phyloP scores from a whole-genome alignment of 2,797 vertebrate species.

The Botia kubotai region DNA sequence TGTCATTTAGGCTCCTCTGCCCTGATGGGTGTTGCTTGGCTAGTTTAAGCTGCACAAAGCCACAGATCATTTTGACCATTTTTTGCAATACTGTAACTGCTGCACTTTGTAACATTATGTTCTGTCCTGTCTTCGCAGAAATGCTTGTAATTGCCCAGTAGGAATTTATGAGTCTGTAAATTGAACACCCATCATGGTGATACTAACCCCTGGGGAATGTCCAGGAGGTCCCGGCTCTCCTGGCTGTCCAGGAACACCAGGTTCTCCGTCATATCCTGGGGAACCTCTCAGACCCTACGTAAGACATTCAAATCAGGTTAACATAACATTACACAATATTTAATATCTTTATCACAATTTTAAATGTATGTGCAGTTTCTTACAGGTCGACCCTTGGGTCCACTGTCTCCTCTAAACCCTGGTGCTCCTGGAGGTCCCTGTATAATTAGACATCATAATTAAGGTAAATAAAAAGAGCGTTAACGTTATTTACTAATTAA shows the following conservation, averaged over 20 bases:
- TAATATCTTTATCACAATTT: not conserved
- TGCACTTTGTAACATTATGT: not conserved
- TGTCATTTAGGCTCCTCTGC: too few species aligned
- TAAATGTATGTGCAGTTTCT: slow-evolving; percentile 63
- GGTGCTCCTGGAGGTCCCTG: slow-evolving; percentile 93
- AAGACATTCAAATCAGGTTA: slow-evolving; percentile 3
- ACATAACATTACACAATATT: not conserved
- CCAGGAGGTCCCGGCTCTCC: slow-evolving; percentile 93
- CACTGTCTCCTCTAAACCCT: slow-evolving; percentile 88
- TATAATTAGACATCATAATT: slow-evolving; percentile 26
- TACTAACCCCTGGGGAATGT: slow-evolving; percentile 86
- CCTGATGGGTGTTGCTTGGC: too few species aligned
- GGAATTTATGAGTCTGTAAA: not conserved
- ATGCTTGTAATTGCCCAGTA: not conserved
- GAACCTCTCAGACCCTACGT: slow-evolving; percentile 87
- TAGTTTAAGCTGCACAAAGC: too few species aligned
- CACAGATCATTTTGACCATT: too few species aligned
- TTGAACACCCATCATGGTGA: not conserved
- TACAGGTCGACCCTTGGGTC: slow-evolving; percentile 93
- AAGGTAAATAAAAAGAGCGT: not conserved
- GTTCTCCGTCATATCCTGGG: slow-evolving; percentile 92
- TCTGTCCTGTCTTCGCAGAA: not conserved
- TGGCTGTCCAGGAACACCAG: slow-evolving; percentile 93
- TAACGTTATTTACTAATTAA: not conserved
- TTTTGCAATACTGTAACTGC: not conserved